A percentile compares a stretch with the other conserved stretches of the same genome.
phyloP scores from a whole-genome alignment of 2,797 vertebrate species.

The Catharus ustulatus region DNA sequence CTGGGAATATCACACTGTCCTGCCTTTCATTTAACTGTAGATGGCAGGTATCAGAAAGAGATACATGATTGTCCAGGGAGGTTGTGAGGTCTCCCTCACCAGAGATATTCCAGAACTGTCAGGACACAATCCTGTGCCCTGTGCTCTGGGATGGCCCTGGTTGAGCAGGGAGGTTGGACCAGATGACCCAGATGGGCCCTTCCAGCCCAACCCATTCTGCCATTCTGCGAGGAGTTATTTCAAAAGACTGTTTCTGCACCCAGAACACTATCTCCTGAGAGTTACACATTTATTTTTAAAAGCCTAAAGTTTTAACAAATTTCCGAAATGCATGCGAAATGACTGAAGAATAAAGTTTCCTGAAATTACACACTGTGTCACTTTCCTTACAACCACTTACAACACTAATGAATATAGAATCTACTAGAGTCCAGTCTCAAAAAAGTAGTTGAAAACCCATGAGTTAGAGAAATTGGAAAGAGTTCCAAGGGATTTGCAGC shows the following conservation, averaged over 20 bases:
- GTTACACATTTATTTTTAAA: not conserved
- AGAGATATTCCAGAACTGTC: not conserved
- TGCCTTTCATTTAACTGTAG: not conserved
- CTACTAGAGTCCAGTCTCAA: rapidly evolving
- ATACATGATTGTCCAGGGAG: not conserved
- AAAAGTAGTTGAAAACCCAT: rapidly evolving
- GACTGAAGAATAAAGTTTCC: not conserved
- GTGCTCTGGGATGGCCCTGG: not conserved
- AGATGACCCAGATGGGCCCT: too few species aligned
- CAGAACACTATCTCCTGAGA: not conserved
- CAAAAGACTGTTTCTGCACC: not conserved
- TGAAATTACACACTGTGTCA: not conserved
- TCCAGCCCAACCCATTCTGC: not conserved
- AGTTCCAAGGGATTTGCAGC: not conserved
- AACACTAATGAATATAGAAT: not conserved
- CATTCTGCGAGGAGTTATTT: not conserved
- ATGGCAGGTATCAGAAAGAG: not conserved
- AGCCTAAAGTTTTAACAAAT: not conserved
- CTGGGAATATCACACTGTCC: not conserved
- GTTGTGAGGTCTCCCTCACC: not conserved
- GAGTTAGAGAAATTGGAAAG: not conserved
- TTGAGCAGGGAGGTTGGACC: not conserved
- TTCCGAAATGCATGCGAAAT: not conserved
- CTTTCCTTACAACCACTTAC: not conserved
- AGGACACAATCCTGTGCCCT: rapidly evolving